Percentiles rank a stretch among this genome's conserved stretches.
These are phyloP conservation scores for Equus przewalskii DNA, from an alignment of 2,113 vertebrate species.

Conservation along the genomic window DNA sequence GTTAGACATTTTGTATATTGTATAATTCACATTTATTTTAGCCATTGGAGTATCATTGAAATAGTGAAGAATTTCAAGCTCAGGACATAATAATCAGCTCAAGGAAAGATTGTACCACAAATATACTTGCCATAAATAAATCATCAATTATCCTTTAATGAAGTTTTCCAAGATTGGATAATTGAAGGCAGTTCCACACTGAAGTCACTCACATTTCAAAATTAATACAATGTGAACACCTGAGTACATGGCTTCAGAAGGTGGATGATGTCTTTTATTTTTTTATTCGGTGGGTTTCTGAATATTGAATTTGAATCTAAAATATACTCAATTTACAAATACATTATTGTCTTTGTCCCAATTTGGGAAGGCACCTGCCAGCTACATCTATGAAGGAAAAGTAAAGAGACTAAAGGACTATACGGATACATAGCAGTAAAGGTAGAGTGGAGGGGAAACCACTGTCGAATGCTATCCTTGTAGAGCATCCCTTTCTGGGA, in stretches of 20 bases:
- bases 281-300: neutral
- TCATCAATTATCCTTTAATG: neutral
- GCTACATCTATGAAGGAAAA: neutral
- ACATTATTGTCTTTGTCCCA: neutral
- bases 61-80: neutral
- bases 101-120: neutral
- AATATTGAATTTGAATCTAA: neutral
- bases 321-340: neutral
- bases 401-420: neutral
- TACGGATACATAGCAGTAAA: neutral
- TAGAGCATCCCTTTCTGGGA: neutral
- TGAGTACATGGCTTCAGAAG: neutral
- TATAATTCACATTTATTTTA: neutral
- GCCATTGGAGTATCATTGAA: neutral
- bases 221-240: neutral
- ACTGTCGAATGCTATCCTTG: neutral
- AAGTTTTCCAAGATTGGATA: neutral
- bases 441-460: neutral
- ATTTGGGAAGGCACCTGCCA: neutral
- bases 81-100: constrained; percentile 13
- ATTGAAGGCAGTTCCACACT: neutral
- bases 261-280: neutral
- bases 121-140: neutral
- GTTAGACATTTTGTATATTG: neutral
- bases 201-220: neutral